These are phyloP conservation scores for Drosophila algonquin DNA, from an alignment of 2,888 invertebrate genomes.

Conservation along the genomic window DNA sequence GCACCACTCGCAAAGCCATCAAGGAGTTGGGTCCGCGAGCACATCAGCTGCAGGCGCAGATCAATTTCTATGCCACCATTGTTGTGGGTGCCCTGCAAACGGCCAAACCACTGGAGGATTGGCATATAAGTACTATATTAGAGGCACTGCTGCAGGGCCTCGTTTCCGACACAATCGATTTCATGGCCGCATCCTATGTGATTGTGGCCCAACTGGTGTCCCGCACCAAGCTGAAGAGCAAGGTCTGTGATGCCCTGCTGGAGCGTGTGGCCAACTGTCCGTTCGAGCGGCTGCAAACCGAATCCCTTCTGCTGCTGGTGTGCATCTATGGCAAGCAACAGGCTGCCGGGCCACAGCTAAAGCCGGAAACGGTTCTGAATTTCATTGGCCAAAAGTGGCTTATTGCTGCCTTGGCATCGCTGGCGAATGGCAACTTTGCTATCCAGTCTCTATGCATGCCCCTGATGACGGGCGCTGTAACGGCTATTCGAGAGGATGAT, in stretches of 20 bases:
- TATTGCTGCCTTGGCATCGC: slow-evolving; percentile 84
- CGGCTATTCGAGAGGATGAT: slow-evolving; percentile 85
- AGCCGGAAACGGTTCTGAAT: slow-evolving; percentile 85
- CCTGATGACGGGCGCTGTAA: slow-evolving; percentile 85
- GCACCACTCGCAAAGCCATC: slow-evolving; percentile 86
- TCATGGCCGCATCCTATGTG: slow-evolving; percentile 89
- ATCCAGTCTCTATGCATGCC: slow-evolving; percentile 86
- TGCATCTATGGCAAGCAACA: slow-evolving; percentile 89
- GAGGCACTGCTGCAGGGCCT: slow-evolving; percentile 90
- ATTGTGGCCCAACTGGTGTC: slow-evolving; percentile 89
- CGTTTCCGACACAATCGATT: slow-evolving; percentile 88
- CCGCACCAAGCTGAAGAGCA: slow-evolving; percentile 86
- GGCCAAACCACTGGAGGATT: slow-evolving; percentile 85
- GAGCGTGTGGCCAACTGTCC: slow-evolving; percentile 86
- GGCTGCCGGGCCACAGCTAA: slow-evolving; percentile 84
- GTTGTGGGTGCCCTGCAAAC: slow-evolving; percentile 89
- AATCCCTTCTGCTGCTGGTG: slow-evolving; percentile 88
- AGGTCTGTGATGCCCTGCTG: slow-evolving; percentile 86
- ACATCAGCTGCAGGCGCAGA: slow-evolving; percentile 87
- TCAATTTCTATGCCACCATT: slow-evolving; percentile 92
- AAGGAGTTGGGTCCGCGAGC: slow-evolving; percentile 86
- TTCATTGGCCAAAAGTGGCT: slow-evolving; percentile 85
- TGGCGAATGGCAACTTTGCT: slow-evolving; percentile 86
- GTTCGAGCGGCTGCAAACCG: slow-evolving; percentile 85
- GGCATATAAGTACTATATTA: slow-evolving; percentile 88